Evolutionary conservation across 2,888 invertebrate species (phyloP).

Genomic region (Caenorhabditis afra): DNA sequence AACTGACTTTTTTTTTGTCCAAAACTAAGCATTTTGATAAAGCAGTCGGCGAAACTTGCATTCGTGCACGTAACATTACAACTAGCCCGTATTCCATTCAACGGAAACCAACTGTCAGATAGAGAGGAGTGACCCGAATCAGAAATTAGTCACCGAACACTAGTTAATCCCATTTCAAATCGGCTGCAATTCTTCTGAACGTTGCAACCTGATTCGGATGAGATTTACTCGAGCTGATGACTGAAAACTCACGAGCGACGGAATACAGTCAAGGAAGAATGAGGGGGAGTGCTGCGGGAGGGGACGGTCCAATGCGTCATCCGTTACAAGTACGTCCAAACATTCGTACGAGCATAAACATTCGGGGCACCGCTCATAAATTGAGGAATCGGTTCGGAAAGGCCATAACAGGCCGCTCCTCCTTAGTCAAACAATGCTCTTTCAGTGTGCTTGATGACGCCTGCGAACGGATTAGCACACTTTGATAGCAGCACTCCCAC

Average conservation of each 20-base stretch:
- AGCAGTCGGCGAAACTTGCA: no score
- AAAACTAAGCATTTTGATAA: no score
- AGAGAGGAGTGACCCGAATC: no score
- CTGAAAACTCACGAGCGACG: background rate
- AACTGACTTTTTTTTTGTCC: no score
- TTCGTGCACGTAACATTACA: no score
- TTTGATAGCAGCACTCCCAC: slow-evolving; percentile 40
- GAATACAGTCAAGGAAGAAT: slow-evolving; percentile 1
- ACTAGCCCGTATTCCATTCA: no score
- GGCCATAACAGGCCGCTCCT: slow-evolving; percentile 47
- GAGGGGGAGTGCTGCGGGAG: slow-evolving; percentile 9
- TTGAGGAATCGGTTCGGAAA: slow-evolving; percentile 31
- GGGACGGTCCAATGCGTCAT: slow-evolving; percentile 33
- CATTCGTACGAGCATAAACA: background rate
- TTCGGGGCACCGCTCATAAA: slow-evolving; percentile 3
- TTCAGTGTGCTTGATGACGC: slow-evolving; percentile 41
- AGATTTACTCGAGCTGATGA: slow-evolving; percentile 40
- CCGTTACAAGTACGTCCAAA: slow-evolving; percentile 21
- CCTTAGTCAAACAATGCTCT: slow-evolving; percentile 51
- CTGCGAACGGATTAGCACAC: slow-evolving; percentile 56
- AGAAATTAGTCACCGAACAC: slow-evolving; percentile 1
- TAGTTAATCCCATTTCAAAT: slow-evolving; percentile 51
- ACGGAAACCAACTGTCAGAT: no score
- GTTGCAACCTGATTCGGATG: slow-evolving; percentile 55
- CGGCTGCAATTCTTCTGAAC: slow-evolving; percentile 19